Evolutionary conservation across 2,888 invertebrate genomes (phyloP).

Genomic region (Carcina quercana): DNA sequence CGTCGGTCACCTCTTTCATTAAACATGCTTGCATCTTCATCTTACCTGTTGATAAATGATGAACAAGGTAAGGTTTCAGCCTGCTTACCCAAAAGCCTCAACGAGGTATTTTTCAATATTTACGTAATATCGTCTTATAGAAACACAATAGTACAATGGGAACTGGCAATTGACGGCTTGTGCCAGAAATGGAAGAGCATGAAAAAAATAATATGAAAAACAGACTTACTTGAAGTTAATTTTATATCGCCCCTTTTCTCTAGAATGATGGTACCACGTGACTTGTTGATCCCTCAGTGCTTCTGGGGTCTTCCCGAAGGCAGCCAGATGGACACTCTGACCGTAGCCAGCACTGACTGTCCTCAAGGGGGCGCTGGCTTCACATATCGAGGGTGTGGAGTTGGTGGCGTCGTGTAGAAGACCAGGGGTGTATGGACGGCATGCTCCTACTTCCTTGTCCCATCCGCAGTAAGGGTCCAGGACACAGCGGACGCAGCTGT

Average conservation of each 20-base stretch:
- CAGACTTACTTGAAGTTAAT: slow-evolving; percentile 71
- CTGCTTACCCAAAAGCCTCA: not conserved
- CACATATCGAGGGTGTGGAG: slow-evolving; percentile 74
- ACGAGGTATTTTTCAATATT: not conserved
- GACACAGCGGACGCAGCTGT: slow-evolving; percentile 77
- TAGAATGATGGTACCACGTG: slow-evolving; percentile 70
- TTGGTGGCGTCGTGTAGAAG: slow-evolving; percentile 77
- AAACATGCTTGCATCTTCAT: too few relatives aligned
- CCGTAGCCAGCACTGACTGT: slow-evolving; percentile 76
- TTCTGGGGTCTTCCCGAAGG: slow-evolving; percentile 68
- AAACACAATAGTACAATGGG: too few relatives aligned
- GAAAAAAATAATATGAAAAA: not conserved
- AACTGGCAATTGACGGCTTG: too few relatives aligned
- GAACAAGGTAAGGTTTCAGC: too few relatives aligned
- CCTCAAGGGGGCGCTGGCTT: slow-evolving; percentile 70
- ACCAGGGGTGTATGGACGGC: slow-evolving; percentile 72
- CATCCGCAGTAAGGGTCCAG: slow-evolving; percentile 82
- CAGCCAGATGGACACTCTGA: slow-evolving; percentile 75
- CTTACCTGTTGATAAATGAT: too few relatives aligned
- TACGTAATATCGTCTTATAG: too few relatives aligned
- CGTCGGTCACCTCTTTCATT: too few relatives aligned
- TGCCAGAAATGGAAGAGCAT: not conserved
- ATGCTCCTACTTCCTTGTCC: slow-evolving; percentile 76
- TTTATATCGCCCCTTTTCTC: slow-evolving; percentile 70
- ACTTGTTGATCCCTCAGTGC: slow-evolving; percentile 61